These are phyloP conservation scores for Drosophila multiciliata DNA, from an alignment of 2,888 invertebrate species.

Conservation along the genomic window DNA sequence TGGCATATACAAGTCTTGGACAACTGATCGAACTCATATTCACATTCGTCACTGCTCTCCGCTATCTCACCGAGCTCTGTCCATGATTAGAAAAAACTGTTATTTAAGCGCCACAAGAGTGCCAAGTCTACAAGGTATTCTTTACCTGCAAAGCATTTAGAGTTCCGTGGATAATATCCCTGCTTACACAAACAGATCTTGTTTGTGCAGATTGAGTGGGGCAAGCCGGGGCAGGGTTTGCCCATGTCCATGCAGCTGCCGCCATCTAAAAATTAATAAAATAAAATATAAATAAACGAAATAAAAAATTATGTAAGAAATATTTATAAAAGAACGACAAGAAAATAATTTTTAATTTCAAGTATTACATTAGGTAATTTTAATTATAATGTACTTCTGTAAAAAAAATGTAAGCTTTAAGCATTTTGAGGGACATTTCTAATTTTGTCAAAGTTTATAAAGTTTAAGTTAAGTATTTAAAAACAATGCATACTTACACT, in stretches of 20 bases:
- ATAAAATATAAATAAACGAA: neutral
- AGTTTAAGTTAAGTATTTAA: neutral
- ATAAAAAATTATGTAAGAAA: neutral
- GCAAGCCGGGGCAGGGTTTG: conserved; percentile 77
- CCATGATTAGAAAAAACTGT: neutral
- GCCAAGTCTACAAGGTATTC: neutral
- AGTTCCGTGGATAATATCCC: conserved; percentile 81
- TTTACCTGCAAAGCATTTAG: conserved; percentile 83
- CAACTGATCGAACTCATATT: conserved; percentile 76
- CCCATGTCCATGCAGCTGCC: conserved; percentile 80
- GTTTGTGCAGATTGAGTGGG: conserved; percentile 82
- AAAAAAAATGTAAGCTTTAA: neutral
- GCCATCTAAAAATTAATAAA: conserved; percentile 66
- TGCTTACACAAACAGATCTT: conserved; percentile 81
- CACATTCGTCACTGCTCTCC: conserved; percentile 81
- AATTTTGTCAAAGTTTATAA: neutral
- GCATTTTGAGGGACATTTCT: neutral
- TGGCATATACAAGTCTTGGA: conserved; percentile 83
- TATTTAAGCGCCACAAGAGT: neutral
- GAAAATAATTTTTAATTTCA: no score
- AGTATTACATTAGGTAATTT: no score
- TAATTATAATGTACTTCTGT: no score
- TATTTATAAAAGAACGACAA: neutral
- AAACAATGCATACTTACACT: conserved; percentile 65
- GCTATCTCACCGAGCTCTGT: conserved; percentile 84